Evolutionary conservation across 2,888 invertebrate genomes (phyloP).

Genomic region (Chloroclysta siterata): DNA sequence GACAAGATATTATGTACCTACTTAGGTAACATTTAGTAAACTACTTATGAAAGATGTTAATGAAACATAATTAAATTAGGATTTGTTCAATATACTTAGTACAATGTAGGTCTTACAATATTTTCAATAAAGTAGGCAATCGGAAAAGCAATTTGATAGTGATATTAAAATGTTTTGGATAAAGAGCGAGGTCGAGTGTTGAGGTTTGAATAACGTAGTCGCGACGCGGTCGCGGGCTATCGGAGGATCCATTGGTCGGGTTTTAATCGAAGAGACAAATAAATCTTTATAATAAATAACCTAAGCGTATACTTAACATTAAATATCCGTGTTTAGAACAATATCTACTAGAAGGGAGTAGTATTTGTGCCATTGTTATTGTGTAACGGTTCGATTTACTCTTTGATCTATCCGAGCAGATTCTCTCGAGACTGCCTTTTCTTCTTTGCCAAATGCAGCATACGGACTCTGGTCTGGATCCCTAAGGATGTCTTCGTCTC

Average conservation of each 20-base stretch:
- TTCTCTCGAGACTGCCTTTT: slow-evolving; percentile 23
- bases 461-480: slow-evolving; percentile 50
- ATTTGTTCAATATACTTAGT: slow-evolving; percentile 49
- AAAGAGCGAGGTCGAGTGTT: slow-evolving; percentile 19
- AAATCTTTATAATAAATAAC: slow-evolving; percentile 29
- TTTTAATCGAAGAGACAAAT: slow-evolving; percentile 50
- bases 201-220: not conserved
- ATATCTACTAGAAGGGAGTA: slow-evolving; percentile 53
- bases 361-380: slow-evolving; percentile 17
- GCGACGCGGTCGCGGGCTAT: slow-evolving; percentile 21
- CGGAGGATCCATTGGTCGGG: slow-evolving; percentile 41
- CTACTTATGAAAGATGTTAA: slow-evolving; percentile 52
- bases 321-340: slow-evolving; percentile 44
- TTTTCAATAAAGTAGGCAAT: slow-evolving; percentile 51
- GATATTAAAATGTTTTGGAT: slow-evolving; percentile 46
- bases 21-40: slow-evolving; percentile 48
- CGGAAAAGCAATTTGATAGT: slow-evolving; percentile 52
- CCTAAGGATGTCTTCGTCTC: slow-evolving; percentile 48
- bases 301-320: slow-evolving; percentile 43
- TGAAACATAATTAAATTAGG: slow-evolving; percentile 46
- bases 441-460: slow-evolving; percentile 61
- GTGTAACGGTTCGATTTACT: slow-evolving; percentile 48
- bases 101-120: slow-evolving; percentile 41
- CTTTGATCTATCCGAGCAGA: slow-evolving; percentile 42
- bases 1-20: slow-evolving; percentile 23